Base-by-base conservation (phyloP, 1,140 invertebrate genomes). In the Tyrophagus putrescentiae region DNA sequence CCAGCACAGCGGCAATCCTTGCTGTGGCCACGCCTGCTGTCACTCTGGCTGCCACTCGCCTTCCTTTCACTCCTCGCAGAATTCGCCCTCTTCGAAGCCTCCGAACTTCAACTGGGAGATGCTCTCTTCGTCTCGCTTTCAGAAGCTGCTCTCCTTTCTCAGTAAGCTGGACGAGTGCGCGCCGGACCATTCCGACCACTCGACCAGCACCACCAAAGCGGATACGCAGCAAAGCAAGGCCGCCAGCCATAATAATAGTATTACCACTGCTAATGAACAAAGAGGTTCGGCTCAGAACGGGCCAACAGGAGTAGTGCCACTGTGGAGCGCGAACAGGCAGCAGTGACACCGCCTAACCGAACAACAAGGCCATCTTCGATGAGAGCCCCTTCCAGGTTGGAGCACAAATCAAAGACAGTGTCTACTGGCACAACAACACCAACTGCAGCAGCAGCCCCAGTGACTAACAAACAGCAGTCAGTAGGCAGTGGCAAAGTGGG, bases 41-140 rank as follows among this genome's bases (percentile, higher is more conserved):
- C 60, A 53, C 9, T 18, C 56, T 6, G 29, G 34, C 18, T 45
- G 57, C 33, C 36, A 59, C 25, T 59, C 57, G 7, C 57, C 57
- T 6, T 44, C 41, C 21, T 13, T 25, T 21, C 52, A 54, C n/a
- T 27, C 13, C 32, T 54, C 52, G 3, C 25, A 13, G 34, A 34
- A 31, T 1, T 54, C 52, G 27, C 50, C 50, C 5, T 42, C 4
- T 23, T 21, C 52, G 25, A 54, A 54, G 21, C 52, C 52, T 27
- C 28, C 52, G 13, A 54, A 54, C 39, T 11, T 54, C 21, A 31
- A 54, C 39, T 54, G 52, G 52, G 52, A 54, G 21, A 21, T 54
- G 25, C 52, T 54, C 18, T 54, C 52, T 9, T 54, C 52, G 25
- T 54, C 52, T 21, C 32, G 52, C 13, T 54, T 54, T 33, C 32